Evolutionary conservation across 2,888 invertebrate species (phyloP), one percentile per base, ranked within the genome.

Genomic region (Papilio protenor): DNA sequence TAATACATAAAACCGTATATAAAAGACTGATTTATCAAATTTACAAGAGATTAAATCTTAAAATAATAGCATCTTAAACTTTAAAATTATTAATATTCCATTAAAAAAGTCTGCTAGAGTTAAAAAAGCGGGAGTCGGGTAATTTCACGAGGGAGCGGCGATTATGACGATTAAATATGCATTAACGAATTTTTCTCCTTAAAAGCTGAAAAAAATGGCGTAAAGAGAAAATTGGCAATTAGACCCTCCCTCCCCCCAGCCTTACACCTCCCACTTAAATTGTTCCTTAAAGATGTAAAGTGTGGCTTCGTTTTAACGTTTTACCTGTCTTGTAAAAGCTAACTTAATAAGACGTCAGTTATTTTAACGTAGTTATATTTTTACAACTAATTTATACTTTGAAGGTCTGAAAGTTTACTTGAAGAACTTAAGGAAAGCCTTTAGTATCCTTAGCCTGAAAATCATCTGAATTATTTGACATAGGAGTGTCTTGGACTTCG

Each of bases 141-240:
- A 85, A 85, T 85, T 84, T 83, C 85, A 82, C 87, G 89, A 87
- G 88, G 90, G 91, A 87, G 91, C 88, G 91, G 87, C 92, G 93
- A 94, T 94, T 94, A 94, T 84, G 80, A 85, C 93, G 91, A 94
- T 94, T 94, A 94, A 94, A 94, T 94, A 94, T 94, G 93, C 94
- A 94, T 92, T 94, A 94, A 94, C 94, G 94, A 93, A 94, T 94
- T 94, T 94, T 94, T 91, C 93, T 93, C 86, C 87, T 94, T 92
- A 94, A 92, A 94, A 93, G 93, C 93, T 91, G 90, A 57, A 91
- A 88, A 93, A 93, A 94, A 92, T 89, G 93, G 92, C 92, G 93
- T 92, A 93, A 94, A 91, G 89, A 90, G 93, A 94, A 94, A 94
- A 94, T 94, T 94, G 94, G 78, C 94, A 94, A 94, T 94, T 94